phyloP scores from a whole-genome alignment of 1,140 invertebrate genomes.

The Tyrophagus putrescentiae region DNA sequence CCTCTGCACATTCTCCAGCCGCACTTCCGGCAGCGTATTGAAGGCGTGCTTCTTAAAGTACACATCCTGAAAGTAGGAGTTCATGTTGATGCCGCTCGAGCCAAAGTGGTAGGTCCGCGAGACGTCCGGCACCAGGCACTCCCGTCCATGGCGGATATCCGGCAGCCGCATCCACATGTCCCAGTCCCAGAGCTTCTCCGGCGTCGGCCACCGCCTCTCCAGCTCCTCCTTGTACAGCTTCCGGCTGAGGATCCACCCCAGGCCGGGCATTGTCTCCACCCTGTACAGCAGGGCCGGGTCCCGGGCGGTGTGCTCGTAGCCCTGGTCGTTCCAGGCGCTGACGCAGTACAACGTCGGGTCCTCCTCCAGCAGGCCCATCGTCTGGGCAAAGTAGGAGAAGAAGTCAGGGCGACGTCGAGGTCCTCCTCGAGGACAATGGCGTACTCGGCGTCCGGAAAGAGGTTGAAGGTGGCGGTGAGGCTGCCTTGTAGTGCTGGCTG shows the following conservation, averaged over 20 bases:
- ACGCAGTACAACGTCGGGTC: slow-evolving; percentile 46
- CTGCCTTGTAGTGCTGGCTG: slow-evolving; percentile 54
- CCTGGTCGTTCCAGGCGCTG: slow-evolving; percentile 53
- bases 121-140: slow-evolving; percentile 50
- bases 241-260: slow-evolving; percentile 47
- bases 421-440: slow-evolving; percentile 51
- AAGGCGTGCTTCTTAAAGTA: slow-evolving; percentile 50
- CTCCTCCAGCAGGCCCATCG: slow-evolving; percentile 41
- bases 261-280: slow-evolving; percentile 51
- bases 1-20: slow-evolving; percentile 42
- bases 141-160: slow-evolving; percentile 43
- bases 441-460: slow-evolving; percentile 45
- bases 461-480: slow-evolving; percentile 47
- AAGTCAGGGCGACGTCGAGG: slow-evolving; percentile 50
- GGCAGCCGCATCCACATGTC: slow-evolving; percentile 53
- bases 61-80: slow-evolving; percentile 47
- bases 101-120: slow-evolving; percentile 54
- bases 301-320: slow-evolving; percentile 46
- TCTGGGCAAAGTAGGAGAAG: slow-evolving; percentile 48
- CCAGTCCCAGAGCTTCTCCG: slow-evolving; percentile 46
- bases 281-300: slow-evolving; percentile 44
- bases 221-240: slow-evolving; percentile 47
- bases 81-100: slow-evolving; percentile 50
- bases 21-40: slow-evolving; percentile 40
- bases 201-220: slow-evolving; percentile 49